Base-by-base conservation (phyloP, 64 coral and sea anemone genomes). In the Exaiptasia diaphana region DNA sequence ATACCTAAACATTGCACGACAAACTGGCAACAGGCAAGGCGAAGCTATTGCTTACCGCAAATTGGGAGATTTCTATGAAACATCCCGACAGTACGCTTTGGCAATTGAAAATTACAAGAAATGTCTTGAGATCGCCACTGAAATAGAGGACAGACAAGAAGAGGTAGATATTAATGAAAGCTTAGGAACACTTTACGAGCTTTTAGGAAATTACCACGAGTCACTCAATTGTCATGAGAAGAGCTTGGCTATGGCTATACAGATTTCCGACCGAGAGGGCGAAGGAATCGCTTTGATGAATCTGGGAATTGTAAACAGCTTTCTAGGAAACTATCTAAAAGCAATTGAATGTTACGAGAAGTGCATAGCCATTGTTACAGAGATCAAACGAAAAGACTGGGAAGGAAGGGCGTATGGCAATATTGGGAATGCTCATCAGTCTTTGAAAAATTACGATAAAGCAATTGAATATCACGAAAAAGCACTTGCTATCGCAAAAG, bases 161-260 rank as follows among this genome's bases (percentile, higher is more conserved):
- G 32, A 61, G 32, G 81, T 23, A 62, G 49, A 57, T 33, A 45
- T 53, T 1, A 59, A 84, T 28, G 46, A 55, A 28, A 73, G 38
- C 21, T 53, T 84, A 31, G 81, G 34, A 29, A 73, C 22, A 23
- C 29, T 73, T n/a, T 84, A 84, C 67, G 30, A 53, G n/a, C 39
- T 73, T 20, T 70, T 84, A 31, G 38, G 38, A 11, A 39, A 74
- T 18, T 48, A 31, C 15, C 31, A 74, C 27, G 33, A 74, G 17
- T 21, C 39, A 56, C 40, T 73, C 34, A 18, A 27, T 17, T 73
- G 28, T 32, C 57, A 53, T 30, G 81, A 71, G 67, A 74, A 74
- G 30, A 65, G 62, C 15, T 49, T 81, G 5, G 29, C 34, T 5
- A 63, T 67, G 25, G 49, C 56, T 22, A 81, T 23, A 68, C 38